Evolutionary conservation across 2,113 vertebrate species (phyloP).

Genomic region (Coregonus clupeaformis): DNA sequence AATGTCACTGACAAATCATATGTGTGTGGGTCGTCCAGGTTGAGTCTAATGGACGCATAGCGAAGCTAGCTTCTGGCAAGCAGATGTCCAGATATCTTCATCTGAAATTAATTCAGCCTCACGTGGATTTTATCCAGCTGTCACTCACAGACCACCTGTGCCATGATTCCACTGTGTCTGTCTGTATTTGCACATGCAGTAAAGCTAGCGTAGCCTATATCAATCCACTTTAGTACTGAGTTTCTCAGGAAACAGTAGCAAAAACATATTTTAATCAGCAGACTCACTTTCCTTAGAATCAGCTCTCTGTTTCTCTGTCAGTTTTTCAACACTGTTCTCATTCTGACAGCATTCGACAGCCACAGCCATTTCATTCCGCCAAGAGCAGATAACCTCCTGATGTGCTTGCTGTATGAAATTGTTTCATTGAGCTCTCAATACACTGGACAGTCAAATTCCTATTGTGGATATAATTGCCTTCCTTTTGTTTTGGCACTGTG

Average conservation of each 20-base stretch:
- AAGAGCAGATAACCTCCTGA: slow-evolving; percentile 13
- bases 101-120: too few species aligned
- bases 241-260: not conserved
- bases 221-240: not conserved
- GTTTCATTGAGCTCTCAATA: slow-evolving; percentile 36
- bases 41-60: too few species aligned
- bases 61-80: too few species aligned
- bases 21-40: too few species aligned
- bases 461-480: slow-evolving; percentile 51
- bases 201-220: too few species aligned
- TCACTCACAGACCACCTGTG: too few species aligned
- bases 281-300: slow-evolving; percentile 13
- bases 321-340: slow-evolving; percentile 19
- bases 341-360: slow-evolving; percentile 29
- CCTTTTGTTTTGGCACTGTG: slow-evolving; percentile 41
- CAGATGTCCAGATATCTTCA: too few species aligned
- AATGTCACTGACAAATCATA: too few species aligned
- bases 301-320: not conserved
- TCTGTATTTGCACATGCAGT: too few species aligned
- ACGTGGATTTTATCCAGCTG: too few species aligned
- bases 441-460: slow-evolving; percentile 23
- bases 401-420: slow-evolving; percentile 25
- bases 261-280: slow-evolving; percentile 17
- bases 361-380: slow-evolving; percentile 41
- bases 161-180: too few species aligned